These are phyloP conservation scores for Tyrannus savana DNA, from an alignment of 2,113 vertebrate species.

Conservation along the genomic window DNA sequence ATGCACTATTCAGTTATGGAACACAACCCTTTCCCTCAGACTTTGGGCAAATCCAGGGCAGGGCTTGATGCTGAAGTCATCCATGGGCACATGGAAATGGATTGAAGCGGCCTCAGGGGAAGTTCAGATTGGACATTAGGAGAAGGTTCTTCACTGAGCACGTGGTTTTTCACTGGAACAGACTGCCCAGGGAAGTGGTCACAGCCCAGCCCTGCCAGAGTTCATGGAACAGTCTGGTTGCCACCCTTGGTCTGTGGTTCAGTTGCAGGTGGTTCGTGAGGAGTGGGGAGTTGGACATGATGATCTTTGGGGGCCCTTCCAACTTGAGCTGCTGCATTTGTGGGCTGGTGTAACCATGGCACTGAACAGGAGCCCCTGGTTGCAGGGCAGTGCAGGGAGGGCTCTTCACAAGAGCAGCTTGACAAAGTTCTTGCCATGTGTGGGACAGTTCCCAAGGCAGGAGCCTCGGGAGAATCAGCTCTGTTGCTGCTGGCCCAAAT, in stretches of 20 bases:
- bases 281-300: background rate
- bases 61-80: background rate
- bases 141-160: background rate
- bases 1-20: background rate
- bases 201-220: background rate
- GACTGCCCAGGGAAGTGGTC: background rate
- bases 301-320: background rate
- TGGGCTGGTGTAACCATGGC: background rate
- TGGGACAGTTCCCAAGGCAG: background rate
- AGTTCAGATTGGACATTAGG: background rate
- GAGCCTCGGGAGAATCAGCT: background rate
- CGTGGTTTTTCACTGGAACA: background rate
- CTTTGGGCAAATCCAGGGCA: background rate
- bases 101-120: background rate
- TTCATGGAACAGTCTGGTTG: background rate
- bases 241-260: background rate
- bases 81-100: background rate
- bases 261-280: background rate
- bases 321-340: background rate
- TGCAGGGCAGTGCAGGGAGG: background rate
- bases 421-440: background rate
- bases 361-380: background rate
- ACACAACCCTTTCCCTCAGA: background rate
- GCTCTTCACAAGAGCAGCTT: background rate
- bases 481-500: constrained; percentile 39